These are phyloP conservation scores for Siderastrea radians DNA, from an alignment of 92 coral and sea anemone species.

Conservation along the genomic window DNA sequence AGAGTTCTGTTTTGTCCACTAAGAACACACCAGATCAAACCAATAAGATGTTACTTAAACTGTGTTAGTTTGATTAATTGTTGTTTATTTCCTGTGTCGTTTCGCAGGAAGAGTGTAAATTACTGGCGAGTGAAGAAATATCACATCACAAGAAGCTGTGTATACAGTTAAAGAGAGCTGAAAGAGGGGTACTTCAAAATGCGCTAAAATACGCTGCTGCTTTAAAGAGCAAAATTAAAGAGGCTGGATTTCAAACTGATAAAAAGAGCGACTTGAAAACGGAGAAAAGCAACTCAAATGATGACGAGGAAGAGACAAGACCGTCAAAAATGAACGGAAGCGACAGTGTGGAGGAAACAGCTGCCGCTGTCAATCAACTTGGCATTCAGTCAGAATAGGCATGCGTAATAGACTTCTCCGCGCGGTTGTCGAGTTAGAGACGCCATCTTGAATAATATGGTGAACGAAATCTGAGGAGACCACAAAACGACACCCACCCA, in stretches of 20 bases:
- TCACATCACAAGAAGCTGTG: slow-evolving; percentile 56
- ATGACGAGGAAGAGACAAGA: not conserved
- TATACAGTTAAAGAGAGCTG: slow-evolving; percentile 71
- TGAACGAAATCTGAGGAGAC: too few relatives aligned
- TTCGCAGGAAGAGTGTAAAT: slow-evolving; percentile 15
- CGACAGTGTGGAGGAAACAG: not conserved
- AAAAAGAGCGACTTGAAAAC: not conserved
- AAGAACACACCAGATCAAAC: too few relatives aligned
- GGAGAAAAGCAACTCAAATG: not conserved
- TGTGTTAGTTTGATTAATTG: not conserved
- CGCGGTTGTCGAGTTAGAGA: not conserved
- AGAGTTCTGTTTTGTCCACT: too few relatives aligned
- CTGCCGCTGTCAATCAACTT: slow-evolving; percentile 11
- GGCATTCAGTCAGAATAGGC: not conserved
- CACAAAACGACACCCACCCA: too few relatives aligned
- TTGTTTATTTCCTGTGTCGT: not conserved
- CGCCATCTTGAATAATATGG: not conserved
- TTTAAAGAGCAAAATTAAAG: slow-evolving; percentile 15
- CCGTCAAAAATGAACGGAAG: not conserved
- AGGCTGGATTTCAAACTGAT: not conserved
- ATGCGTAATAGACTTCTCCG: not conserved
- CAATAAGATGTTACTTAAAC: too few relatives aligned
- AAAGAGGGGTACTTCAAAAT: slow-evolving; percentile 62
- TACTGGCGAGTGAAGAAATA: slow-evolving; percentile 11
- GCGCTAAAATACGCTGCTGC: slow-evolving; percentile 62